These are phyloP conservation scores for Stigmatopora nigra DNA, from an alignment of 2,113 vertebrate genomes.

Conservation along the genomic window DNA sequence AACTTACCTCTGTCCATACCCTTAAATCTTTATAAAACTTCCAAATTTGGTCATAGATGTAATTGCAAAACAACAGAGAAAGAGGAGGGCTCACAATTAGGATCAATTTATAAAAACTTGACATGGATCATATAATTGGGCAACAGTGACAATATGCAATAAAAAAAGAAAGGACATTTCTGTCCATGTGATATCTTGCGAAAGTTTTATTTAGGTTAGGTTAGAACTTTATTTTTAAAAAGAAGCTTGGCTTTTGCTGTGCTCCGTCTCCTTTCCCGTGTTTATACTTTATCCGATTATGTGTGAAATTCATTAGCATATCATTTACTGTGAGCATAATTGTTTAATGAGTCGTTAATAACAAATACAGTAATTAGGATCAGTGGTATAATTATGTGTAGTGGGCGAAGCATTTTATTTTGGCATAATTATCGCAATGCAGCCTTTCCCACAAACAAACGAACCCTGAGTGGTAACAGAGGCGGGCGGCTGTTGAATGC, in stretches of 20 bases:
- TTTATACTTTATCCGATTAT: conserved; percentile 41
- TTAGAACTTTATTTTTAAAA: too few relatives aligned
- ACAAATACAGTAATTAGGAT: conserved; percentile 70
- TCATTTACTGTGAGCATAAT: conserved; percentile 66
- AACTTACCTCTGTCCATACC: too few relatives aligned
- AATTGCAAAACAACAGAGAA: too few relatives aligned
- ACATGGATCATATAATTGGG: too few relatives aligned
- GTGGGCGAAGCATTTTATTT: conserved; percentile 59
- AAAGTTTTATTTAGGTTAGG: too few relatives aligned
- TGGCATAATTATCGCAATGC: conserved; percentile 58
- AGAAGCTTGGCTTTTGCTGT: background rate
- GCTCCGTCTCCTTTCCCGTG: conserved; percentile 22
- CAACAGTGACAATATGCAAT: too few relatives aligned
- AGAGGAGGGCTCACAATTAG: too few relatives aligned
- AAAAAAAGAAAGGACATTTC: too few relatives aligned
- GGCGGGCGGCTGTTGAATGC: conserved; percentile 12
- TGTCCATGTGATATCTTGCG: too few relatives aligned
- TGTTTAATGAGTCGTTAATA: conserved; percentile 74
- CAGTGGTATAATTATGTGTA: conserved; percentile 71
- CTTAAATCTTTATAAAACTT: too few relatives aligned
- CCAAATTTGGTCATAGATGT: too few relatives aligned
- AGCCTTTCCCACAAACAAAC: conserved; percentile 53
- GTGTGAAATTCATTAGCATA: conserved; percentile 68
- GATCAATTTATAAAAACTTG: too few relatives aligned
- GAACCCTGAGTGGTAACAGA: conserved; percentile 28